Evolutionary conservation across 2,797 vertebrate genomes (phyloP).

Genomic region (Coluber constrictor): DNA sequence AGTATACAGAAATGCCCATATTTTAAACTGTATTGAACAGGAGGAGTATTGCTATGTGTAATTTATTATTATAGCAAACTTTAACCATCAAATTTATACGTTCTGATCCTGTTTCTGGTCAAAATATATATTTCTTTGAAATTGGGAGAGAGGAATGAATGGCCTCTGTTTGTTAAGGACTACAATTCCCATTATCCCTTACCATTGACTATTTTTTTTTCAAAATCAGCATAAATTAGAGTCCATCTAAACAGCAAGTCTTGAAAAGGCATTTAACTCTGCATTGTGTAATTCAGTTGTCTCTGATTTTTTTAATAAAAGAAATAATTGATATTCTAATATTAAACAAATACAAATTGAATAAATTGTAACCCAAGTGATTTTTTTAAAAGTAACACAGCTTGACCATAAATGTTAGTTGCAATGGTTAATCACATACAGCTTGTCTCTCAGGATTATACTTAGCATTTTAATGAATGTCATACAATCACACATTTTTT

Average conservation of each 20-base stretch:
- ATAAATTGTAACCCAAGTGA: background rate
- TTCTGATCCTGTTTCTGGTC: background rate
- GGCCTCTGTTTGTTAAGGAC: background rate
- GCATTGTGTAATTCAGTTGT: background rate
- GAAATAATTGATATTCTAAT: background rate
- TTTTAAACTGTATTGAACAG: background rate
- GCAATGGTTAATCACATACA: background rate
- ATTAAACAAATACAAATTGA: background rate
- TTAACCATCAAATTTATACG: background rate
- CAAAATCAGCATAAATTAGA: background rate
- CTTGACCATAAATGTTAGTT: background rate
- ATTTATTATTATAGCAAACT: background rate
- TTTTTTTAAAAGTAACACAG: background rate
- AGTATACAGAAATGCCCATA: background rate
- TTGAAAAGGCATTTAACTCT: background rate
- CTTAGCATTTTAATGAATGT: background rate
- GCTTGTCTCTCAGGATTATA: background rate
- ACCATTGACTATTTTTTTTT: background rate
- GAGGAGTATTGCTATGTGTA: background rate
- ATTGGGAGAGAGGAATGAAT: background rate
- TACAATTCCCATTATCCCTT: background rate
- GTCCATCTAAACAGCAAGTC: background rate
- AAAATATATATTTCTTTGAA: background rate
- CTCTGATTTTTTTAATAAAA: background rate
- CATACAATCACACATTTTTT: background rate